These are phyloP conservation scores for Paratrypauchen microcephalus DNA, from an alignment of 2,797 vertebrate species.

Conservation along the genomic window DNA sequence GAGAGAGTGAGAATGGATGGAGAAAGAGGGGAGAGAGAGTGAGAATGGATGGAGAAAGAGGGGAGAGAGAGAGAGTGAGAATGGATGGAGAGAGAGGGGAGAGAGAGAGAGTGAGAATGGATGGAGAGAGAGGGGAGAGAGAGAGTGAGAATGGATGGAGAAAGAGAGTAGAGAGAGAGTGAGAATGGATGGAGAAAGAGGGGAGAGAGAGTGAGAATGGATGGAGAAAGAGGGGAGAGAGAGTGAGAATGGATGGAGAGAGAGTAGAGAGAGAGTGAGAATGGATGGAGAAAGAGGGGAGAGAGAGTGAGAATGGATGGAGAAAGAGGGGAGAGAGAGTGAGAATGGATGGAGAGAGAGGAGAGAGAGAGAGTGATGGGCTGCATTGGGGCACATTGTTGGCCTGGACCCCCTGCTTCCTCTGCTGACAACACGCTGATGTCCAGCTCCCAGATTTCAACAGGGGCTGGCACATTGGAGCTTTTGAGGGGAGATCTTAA, in stretches of 20 bases:
- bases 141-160: slow-evolving; percentile 42
- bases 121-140: slow-evolving; percentile 44
- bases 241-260: too few species aligned
- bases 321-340: not conserved
- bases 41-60: too few species aligned
- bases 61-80: slow-evolving; percentile 53
- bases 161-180: not conserved
- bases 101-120: too few species aligned
- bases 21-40: too few species aligned
- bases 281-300: too few species aligned
- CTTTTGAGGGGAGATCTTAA: slow-evolving; percentile 37
- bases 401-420: slow-evolving; percentile 60
- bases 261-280: too few species aligned
- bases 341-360: slow-evolving; percentile 19
- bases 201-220: not conserved
- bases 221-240: not conserved
- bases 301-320: too few species aligned
- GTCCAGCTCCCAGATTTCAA: slow-evolving; percentile 65
- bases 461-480: slow-evolving; percentile 56
- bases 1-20: too few species aligned
- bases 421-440: slow-evolving; percentile 68
- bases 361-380: slow-evolving; percentile 75
- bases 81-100: slow-evolving; percentile 57
- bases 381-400: slow-evolving; percentile 75
- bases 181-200: slow-evolving; percentile 25